Percentiles rank a stretch among this genome's conserved stretches.
Evolutionary conservation across 2,113 vertebrate genomes (phyloP).

Genomic region (Montifringilla adamsi): DNA sequence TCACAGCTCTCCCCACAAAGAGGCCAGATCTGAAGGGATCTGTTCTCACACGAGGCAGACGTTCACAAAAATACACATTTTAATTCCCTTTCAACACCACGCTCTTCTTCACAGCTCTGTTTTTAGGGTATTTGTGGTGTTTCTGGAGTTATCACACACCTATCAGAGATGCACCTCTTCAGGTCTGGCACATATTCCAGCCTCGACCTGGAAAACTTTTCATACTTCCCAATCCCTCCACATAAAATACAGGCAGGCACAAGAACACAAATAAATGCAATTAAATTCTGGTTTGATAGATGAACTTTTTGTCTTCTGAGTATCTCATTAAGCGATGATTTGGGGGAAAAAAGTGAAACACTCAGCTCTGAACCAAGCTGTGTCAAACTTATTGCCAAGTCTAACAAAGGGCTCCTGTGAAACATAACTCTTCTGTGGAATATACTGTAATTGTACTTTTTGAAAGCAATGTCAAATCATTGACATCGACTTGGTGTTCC

Average conservation of each 20-base stretch:
- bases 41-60: accelerated
- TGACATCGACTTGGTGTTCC: conserved; percentile 24
- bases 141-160: background rate
- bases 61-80: background rate
- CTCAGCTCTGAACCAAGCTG: background rate
- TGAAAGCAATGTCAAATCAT: conserved; percentile 50
- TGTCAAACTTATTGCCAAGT: background rate
- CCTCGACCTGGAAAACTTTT: background rate
- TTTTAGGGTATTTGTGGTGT: background rate
- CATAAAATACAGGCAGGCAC: background rate
- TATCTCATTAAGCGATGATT: accelerated
- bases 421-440: background rate
- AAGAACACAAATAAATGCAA: background rate
- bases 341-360: background rate
- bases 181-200: background rate
- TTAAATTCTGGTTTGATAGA: background rate
- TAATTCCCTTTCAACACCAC: background rate
- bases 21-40: background rate
- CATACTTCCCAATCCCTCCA: background rate
- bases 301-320: background rate
- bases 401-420: conserved; percentile 37
- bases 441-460: conserved; percentile 18
- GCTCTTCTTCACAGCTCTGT: background rate
- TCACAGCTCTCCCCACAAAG: background rate
- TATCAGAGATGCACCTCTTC: background rate